Base-by-base conservation (phyloP, 1,140 invertebrate genomes). In the Drosophila insularis region DNA sequence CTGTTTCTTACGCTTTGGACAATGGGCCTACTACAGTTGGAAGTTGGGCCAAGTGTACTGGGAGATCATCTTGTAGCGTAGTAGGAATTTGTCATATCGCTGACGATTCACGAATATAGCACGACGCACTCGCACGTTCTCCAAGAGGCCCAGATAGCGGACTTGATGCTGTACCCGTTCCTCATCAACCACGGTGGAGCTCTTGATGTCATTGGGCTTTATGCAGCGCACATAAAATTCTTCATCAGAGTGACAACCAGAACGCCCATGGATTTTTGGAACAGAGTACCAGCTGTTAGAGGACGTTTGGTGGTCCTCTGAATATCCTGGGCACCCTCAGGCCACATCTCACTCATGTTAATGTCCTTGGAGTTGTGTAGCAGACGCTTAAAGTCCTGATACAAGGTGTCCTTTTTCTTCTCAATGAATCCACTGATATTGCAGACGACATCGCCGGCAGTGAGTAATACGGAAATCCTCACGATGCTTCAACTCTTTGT, bases 171-270 rank as follows among this genome's bases (percentile, higher is more conserved):
- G 93, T 1, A 98, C 96, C 87, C 97, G 93, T 80, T 95, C 93
- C 74, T 95, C 92, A 74, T 97, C 95, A 32, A 92, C 91, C 11
- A 91, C 74, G 0, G 87, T 94, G 0, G 98, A 95, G 54, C 97
- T 96, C 93, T 99, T 99, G 7, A 96, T 94, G 80, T 98, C 97
- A 91, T 99, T 99, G 10, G 98, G 98, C 91, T 99, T 99, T 73
- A 98, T 95, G 91, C 98, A 99, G 50, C 98, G 94, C n/a, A 99
- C 97, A 93, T 99, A 99, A 93, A 98, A 98, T 99, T 99, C 89
- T 95, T 96, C 7, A 95, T 95, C 74, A 99, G 92, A 56, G 97
- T 98, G 56, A 96, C 94, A 1, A 99, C 97, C 23, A 99, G 93
- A 31, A 96, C 95, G 61, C 96, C 93, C 96, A 99, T 99, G 2